A percentile compares a stretch with the other conserved stretches of the same genome.
Conservation (phyloP, 2,113 vertebrate species). For the Corydoras maculifer region DNA sequence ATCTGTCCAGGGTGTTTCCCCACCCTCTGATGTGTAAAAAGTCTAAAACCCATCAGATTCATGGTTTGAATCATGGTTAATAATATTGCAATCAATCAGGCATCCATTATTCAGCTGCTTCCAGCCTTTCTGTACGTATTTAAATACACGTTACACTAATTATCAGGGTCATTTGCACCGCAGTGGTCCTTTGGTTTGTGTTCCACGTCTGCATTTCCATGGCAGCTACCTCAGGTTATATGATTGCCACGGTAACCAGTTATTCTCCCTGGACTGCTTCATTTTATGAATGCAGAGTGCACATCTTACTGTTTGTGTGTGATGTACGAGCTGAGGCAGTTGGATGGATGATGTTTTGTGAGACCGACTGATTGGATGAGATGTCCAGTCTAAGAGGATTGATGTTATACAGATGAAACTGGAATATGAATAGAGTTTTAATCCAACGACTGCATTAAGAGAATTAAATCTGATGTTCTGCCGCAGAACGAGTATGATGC, state of each 20-base stretch:
- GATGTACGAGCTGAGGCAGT: not conserved
- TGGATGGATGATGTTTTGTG: not conserved
- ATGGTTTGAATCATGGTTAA: not conserved
- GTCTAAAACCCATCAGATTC: too few relatives aligned
- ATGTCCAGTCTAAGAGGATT: conserved; percentile 15
- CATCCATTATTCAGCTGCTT: too few relatives aligned
- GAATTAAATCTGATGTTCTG: not conserved
- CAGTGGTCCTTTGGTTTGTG: not conserved
- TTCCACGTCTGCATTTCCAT: conserved; percentile 3
- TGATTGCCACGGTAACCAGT: not conserved
- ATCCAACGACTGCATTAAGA: not conserved
- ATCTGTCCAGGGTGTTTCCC: too few relatives aligned
- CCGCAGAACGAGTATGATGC: too few relatives aligned
- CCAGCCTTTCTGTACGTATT: too few relatives aligned
- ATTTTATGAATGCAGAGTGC: not conserved
- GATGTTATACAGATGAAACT: conserved; percentile 15
- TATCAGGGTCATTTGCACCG: not conserved
- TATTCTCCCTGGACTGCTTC: not conserved
- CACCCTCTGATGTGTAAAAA: too few relatives aligned
- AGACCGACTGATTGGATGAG: not conserved
- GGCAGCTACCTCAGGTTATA: not conserved
- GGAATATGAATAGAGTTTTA: not conserved
- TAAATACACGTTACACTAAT: too few relatives aligned
- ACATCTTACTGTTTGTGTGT: too few relatives aligned
- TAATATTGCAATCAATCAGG: too few relatives aligned